Conservation (phyloP, 2,113 vertebrate genomes). For the Sebastes fasciatus region DNA sequence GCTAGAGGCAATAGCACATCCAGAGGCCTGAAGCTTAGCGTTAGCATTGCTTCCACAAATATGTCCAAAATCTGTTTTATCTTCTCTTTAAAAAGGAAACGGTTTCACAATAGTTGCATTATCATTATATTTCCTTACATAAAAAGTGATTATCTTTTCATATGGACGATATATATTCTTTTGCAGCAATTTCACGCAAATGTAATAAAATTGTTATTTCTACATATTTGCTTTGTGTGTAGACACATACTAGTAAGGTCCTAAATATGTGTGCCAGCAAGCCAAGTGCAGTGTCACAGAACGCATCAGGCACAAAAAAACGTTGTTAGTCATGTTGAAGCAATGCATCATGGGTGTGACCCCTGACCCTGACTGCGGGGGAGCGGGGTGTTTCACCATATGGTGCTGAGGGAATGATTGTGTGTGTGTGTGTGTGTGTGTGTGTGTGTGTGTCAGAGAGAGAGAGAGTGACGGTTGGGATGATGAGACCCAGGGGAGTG, state of each 20-base stretch:
- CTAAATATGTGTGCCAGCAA: not conserved
- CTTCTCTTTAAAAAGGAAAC: not conserved
- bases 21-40: not conserved
- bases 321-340: slow-evolving; percentile 42
- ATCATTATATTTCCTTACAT: not conserved
- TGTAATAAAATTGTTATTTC: not conserved
- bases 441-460: not conserved
- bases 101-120: not conserved
- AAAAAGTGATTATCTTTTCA: not conserved
- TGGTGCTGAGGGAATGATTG: slow-evolving; percentile 67
- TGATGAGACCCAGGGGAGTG: slow-evolving; percentile 71
- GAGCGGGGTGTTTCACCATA: slow-evolving; percentile 76
- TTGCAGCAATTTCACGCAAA: not conserved
- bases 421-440: slow-evolving; percentile 8
- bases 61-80: not conserved
- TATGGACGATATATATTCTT: not conserved
- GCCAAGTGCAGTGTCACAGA: slow-evolving; percentile 1
- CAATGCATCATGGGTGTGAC: slow-evolving; percentile 71
- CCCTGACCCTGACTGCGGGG: slow-evolving; percentile 68
- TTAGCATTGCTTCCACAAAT: not conserved
- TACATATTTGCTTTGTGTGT: not conserved
- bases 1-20: not conserved
- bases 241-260: not conserved
- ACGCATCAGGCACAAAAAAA: slow-evolving; percentile 32
- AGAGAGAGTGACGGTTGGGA: slow-evolving; percentile 52